Base-by-base conservation (phyloP, 1,140 invertebrate genomes). In the Tetramorium parvispinum region DNA sequence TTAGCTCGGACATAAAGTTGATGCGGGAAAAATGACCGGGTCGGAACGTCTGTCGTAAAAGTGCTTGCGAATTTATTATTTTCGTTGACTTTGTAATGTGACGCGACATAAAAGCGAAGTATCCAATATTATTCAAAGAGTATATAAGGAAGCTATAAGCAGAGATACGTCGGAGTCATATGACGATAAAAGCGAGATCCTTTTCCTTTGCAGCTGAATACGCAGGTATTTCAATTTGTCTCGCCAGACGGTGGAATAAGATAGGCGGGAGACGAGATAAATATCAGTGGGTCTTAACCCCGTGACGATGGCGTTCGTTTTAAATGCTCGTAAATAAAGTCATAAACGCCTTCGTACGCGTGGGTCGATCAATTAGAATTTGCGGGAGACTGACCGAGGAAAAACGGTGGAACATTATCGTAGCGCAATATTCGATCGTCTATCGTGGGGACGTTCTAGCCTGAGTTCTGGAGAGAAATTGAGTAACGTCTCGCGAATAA, bases 271-370 rank as follows among this genome's bases (percentile, higher is more conserved):
- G 13, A 57, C 51, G 3, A 43, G 18, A 16, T 73, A 24, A 59
- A 24, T 61, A 59, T 61, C 32, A 46, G 11, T 7, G 1, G 6
- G 11, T 8, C 16, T 70, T 70, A 61, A 53, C 24, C 8, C 37
- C 16, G 16, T 8, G 16, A 18, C 46, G 49, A 13, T 16, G 24
- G 5, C 4, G 24, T 59, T 70, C 13, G 18, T 32, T 71, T 82
- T 59, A 59, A 82, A 71, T 32, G 65, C 51, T 59, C 37, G 40
- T 73, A 73, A 82, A 83, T 83, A 49, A 71, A 59, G 79, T 68
- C 3, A 11, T 82, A 73, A 75, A 61, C 53, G 6, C 6, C 11
- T 16, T 11, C 40, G 24, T 13, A 21, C 51, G 10, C 13, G 37
- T 13, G n/a, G 10, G 8, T 55, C 32, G 59, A 65, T 18, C 13